A percentile compares a stretch with the other conserved stretches of the same genome.
Conservation (phyloP, 1,140 invertebrate genomes). For the Bombus superbus region DNA sequence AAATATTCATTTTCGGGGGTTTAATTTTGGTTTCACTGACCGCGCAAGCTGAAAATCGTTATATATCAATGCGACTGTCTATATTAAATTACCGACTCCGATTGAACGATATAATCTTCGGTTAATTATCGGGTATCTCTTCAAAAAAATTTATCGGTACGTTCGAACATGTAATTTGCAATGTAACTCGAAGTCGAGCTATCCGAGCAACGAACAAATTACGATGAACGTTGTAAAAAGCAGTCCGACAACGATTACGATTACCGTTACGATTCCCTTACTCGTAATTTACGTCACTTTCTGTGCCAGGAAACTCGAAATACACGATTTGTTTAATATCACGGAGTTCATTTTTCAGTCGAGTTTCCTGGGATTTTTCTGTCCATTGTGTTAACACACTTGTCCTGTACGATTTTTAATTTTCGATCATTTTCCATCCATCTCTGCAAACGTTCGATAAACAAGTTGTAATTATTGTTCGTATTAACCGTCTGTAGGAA, state of each 20-base stretch:
- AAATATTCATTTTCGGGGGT: neutral
- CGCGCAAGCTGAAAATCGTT: neutral
- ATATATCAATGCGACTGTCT: neutral
- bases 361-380: neutral
- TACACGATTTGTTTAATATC: neutral
- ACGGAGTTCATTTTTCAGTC: neutral
- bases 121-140: slow-evolving; percentile 1
- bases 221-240: neutral
- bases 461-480: neutral
- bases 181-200: neutral
- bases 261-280: neutral
- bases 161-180: neutral
- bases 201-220: neutral
- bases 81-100: slow-evolving; percentile 17
- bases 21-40: neutral
- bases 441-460: neutral
- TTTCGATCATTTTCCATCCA: neutral
- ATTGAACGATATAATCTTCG: neutral
- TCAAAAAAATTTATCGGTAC: neutral
- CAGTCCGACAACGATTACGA: no score
- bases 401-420: neutral
- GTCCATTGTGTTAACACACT: neutral
- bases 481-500: no score
- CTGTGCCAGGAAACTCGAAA: neutral
- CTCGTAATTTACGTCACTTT: neutral